phyloP scores from a whole-genome alignment of 2,888 invertebrate species.

The Hypselothyrea guttata region DNA sequence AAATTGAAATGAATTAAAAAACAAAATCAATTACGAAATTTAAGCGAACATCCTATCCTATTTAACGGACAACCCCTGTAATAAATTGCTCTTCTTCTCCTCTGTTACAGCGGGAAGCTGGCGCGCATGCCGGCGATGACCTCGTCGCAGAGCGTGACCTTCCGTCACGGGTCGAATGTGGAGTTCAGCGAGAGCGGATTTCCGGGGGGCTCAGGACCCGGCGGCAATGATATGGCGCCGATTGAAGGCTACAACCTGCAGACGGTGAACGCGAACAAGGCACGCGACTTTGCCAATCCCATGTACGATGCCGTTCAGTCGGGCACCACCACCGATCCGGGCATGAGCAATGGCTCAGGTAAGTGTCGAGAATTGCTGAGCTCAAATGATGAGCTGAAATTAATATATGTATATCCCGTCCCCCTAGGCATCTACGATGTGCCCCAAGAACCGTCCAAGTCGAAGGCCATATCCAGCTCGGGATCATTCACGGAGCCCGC shows the following conservation, averaged over 20 bases:
- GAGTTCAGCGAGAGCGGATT: slow-evolving; percentile 89
- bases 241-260: slow-evolving; percentile 91
- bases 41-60: no score
- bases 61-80: no score
- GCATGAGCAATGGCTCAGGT: slow-evolving; percentile 85
- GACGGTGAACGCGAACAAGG: slow-evolving; percentile 88
- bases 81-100: background rate
- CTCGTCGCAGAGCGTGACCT: slow-evolving; percentile 95
- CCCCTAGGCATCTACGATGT: slow-evolving; percentile 90
- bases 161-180: slow-evolving; percentile 96
- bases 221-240: slow-evolving; percentile 82
- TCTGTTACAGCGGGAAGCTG: slow-evolving; percentile 87
- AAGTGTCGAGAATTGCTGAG: slow-evolving; percentile 30
- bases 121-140: slow-evolving; percentile 90
- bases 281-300: slow-evolving; percentile 97
- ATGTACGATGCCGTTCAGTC: slow-evolving; percentile 96
- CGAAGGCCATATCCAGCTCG: slow-evolving; percentile 83
- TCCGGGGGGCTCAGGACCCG: slow-evolving; percentile 78
- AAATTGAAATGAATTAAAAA: no score
- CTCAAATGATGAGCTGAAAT: background rate
- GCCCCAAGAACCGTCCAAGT: slow-evolving; percentile 88
- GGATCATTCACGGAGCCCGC: slow-evolving; percentile 84
- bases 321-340: slow-evolving; percentile 84
- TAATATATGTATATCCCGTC: background rate
- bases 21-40: no score